These are phyloP conservation scores for Stenchaetothrips biformis DNA, from an alignment of 2,888 invertebrate genomes.

Conservation along the genomic window DNA sequence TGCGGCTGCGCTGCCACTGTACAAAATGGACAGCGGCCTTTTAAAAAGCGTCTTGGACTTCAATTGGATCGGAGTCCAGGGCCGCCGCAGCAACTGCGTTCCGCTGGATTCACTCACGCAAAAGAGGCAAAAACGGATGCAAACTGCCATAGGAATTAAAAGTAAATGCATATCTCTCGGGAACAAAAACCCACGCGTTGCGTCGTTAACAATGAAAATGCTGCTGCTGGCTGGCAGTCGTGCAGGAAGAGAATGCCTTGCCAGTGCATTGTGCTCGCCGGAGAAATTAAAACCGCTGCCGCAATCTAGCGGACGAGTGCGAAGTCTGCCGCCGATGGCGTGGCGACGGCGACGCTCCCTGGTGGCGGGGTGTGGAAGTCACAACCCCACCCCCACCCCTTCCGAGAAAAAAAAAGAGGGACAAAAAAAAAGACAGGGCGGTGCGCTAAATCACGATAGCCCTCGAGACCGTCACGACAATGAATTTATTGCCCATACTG, in stretches of 20 bases:
- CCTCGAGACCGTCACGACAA: no score
- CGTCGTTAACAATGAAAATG: not conserved
- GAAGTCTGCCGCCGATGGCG: not conserved
- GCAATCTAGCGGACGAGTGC: conserved; percentile 10
- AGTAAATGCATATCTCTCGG: not conserved
- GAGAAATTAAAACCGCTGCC: conserved; percentile 17
- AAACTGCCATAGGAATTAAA: not conserved
- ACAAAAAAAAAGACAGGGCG: not conserved
- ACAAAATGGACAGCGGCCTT: no score
- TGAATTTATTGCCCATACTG: no score
- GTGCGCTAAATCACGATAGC: no score
- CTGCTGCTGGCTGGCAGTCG: no score
- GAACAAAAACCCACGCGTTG: conserved; percentile 13
- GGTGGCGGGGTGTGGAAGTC: not conserved
- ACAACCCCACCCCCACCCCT: not conserved
- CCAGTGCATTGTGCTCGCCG: not conserved
- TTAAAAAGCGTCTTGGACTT: no score
- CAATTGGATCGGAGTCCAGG: no score
- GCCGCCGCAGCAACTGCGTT: no score
- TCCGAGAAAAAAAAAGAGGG: conserved; percentile 4
- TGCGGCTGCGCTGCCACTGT: no score
- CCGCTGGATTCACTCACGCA: no score
- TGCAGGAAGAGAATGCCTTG: no score
- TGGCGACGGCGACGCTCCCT: not conserved
- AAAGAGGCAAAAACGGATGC: not conserved